Percentiles rank a stretch among this genome's conserved stretches.
Conservation (phyloP, 2,113 vertebrate species). For the Myiopsitta monachus region DNA sequence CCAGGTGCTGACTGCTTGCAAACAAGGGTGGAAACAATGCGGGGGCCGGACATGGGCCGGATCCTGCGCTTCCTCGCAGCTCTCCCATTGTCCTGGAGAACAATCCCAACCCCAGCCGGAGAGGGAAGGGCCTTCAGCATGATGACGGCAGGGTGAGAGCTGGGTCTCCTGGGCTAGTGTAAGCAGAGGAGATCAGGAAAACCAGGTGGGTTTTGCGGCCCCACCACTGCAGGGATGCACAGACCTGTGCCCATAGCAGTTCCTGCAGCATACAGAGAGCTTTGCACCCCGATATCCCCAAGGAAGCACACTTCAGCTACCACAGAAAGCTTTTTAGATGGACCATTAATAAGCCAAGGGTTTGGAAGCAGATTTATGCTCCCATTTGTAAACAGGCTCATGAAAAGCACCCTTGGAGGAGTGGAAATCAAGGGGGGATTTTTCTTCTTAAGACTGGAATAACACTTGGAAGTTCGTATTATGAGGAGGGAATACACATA, state of each 20-base stretch:
- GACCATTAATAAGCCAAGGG: not conserved
- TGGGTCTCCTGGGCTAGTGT: not conserved
- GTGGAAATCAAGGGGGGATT: slow-evolving; percentile 8
- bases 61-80: not conserved
- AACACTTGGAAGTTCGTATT: slow-evolving; percentile 55
- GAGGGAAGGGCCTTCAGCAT: not conserved
- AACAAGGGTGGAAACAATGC: slow-evolving; percentile 23
- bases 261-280: accelerated
- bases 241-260: accelerated
- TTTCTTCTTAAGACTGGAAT: slow-evolving; percentile 48
- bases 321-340: not conserved
- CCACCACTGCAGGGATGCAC: accelerated
- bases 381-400: slow-evolving; percentile 47
- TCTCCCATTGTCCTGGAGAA: slow-evolving; percentile 43
- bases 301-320: not conserved
- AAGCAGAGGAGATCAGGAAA: accelerated
- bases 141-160: not conserved
- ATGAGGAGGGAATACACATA: not conserved
- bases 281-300: not conserved
- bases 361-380: slow-evolving; percentile 40
- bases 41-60: not conserved
- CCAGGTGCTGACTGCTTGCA: slow-evolving; percentile 35
- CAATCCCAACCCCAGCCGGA: not conserved
- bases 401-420: not conserved
- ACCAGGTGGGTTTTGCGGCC: not conserved